phyloP scores from a whole-genome alignment of 1,140 invertebrate species.

The Micrasema longulum region DNA sequence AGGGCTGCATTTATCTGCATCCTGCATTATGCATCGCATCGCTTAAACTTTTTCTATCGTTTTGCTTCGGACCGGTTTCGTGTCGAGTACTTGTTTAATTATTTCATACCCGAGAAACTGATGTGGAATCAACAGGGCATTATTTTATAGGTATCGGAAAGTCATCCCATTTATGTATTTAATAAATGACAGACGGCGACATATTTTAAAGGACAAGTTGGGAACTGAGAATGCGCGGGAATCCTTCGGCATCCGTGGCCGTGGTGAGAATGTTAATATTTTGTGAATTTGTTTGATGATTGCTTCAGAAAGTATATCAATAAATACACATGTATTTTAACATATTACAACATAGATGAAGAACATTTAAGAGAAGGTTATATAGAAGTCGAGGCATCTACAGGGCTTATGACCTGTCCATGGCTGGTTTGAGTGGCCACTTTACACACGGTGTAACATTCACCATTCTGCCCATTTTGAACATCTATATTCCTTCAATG shows the following conservation, averaged over 20 bases:
- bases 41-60: not conserved
- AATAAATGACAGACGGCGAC: not conserved
- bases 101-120: slow-evolving; percentile 2
- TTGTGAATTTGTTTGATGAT: not conserved
- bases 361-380: too few relatives aligned
- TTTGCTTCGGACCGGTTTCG: slow-evolving; percentile 2
- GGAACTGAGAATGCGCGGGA: not conserved
- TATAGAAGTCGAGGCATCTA: too few relatives aligned
- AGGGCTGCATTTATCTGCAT: slow-evolving; percentile 1
- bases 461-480: too few relatives aligned
- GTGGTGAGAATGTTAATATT: not conserved
- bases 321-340: too few relatives aligned
- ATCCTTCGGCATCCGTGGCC: too few relatives aligned
- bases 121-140: not conserved
- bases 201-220: not conserved
- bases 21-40: not conserved
- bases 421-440: too few relatives aligned
- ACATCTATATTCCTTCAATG: too few relatives aligned
- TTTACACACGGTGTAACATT: too few relatives aligned
- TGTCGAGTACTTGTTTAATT: slow-evolving; percentile 5
- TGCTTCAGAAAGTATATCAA: not conserved
- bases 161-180: not conserved
- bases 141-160: not conserved
- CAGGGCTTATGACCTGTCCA: too few relatives aligned
- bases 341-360: too few relatives aligned